These are phyloP conservation scores for Tryphoninae sp. DNA, from an alignment of 2,888 invertebrate species.

Conservation along the genomic window DNA sequence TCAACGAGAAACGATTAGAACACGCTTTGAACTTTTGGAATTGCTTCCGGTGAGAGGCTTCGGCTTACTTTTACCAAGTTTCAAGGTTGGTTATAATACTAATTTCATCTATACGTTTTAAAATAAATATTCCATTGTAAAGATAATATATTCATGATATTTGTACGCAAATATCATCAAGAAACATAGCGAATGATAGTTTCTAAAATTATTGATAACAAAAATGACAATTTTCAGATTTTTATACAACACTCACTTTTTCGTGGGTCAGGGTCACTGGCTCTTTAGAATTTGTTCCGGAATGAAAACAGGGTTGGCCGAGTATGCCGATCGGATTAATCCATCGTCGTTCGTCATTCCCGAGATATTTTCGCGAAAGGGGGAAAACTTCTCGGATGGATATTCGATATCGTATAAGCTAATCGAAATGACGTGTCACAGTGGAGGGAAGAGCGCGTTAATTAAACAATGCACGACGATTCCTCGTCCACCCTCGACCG, in stretches of 20 bases:
- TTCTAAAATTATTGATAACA: too few species aligned
- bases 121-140: too few species aligned
- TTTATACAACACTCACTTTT: neutral
- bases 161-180: too few species aligned
- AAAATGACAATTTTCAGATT: neutral
- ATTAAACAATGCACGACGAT: conserved; percentile 67
- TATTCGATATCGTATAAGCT: conserved; percentile 58
- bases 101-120: too few species aligned
- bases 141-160: too few species aligned
- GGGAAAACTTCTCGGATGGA: conserved; percentile 16
- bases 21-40: too few species aligned
- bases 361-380: conserved; percentile 23
- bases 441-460: conserved; percentile 33
- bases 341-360: neutral
- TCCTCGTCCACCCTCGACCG: conserved; percentile 55
- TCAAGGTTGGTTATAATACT: too few species aligned
- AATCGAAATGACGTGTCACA: conserved; percentile 59
- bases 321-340: neutral
- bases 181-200: too few species aligned
- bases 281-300: conserved; percentile 8
- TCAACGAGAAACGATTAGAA: too few species aligned
- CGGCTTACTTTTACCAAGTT: too few species aligned
- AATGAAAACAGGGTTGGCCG: neutral
- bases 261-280: conserved; percentile 13
- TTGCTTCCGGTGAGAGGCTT: too few species aligned